These are phyloP conservation scores for Chelon labrosus DNA, from an alignment of 2,797 vertebrate species.

Conservation along the genomic window DNA sequence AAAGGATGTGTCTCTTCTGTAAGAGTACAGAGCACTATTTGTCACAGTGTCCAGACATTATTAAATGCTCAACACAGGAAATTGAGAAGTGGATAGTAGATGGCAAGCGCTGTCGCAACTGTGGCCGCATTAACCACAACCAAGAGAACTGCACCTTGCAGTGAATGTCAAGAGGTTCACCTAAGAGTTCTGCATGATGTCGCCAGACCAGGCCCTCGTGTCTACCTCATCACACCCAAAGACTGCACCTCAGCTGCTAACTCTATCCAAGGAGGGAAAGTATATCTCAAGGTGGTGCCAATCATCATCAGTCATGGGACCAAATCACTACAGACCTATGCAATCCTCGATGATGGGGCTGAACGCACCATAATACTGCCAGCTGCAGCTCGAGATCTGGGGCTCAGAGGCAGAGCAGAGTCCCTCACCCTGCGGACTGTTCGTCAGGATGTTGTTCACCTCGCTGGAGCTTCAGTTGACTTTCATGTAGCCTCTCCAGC, in stretches of 20 bases:
- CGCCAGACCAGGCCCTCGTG: neutral
- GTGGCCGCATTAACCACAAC: neutral
- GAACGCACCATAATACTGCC: too few species aligned
- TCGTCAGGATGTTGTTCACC: neutral
- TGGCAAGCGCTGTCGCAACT: slow-evolving; percentile 1
- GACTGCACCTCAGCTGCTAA: neutral
- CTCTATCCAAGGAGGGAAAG: neutral
- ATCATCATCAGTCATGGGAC: too few species aligned
- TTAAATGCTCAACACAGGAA: neutral
- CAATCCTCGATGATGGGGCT: too few species aligned
- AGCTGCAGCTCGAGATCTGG: too few species aligned
- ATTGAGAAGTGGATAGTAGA: neutral
- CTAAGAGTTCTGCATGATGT: too few species aligned
- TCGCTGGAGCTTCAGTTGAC: neutral
- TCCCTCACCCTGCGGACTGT: too few species aligned
- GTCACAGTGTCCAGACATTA: slow-evolving; percentile 1
- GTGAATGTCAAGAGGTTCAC: too few species aligned
- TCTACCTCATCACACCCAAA: neutral
- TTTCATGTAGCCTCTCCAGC: neutral
- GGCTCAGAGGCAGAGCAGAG: too few species aligned
- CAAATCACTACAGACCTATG: too few species aligned
- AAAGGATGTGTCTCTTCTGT: slow-evolving; percentile 11
- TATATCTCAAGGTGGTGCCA: slow-evolving; percentile 6
- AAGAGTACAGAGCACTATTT: slow-evolving; percentile 10
- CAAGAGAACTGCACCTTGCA: too few species aligned